Evolutionary conservation across 2,888 invertebrate genomes (phyloP).

Genomic region (Phrixothrix hirtus): DNA sequence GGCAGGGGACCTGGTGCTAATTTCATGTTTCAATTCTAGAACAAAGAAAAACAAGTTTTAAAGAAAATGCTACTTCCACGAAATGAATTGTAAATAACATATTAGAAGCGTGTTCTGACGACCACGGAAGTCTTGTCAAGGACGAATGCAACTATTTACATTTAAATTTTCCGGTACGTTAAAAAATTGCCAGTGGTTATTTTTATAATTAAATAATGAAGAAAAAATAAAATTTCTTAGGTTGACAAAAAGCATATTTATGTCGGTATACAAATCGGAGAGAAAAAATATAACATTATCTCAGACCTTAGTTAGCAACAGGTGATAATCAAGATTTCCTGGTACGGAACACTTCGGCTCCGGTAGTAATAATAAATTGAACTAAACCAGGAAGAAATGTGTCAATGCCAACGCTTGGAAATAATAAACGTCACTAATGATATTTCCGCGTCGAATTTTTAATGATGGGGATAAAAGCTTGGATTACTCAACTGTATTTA

Average conservation of each 20-base stretch:
- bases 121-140: slow-evolving; percentile 41
- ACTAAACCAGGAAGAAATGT: slow-evolving; percentile 49
- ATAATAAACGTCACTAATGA: slow-evolving; percentile 25
- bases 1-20: slow-evolving; percentile 58
- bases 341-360: slow-evolving; percentile 6
- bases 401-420: slow-evolving; percentile 47
- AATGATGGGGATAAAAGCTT: not conserved
- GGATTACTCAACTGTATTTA: not conserved
- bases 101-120: slow-evolving; percentile 29
- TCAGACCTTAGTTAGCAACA: not conserved
- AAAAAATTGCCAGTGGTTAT: not conserved
- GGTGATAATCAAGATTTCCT: slow-evolving; percentile 4
- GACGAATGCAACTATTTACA: slow-evolving; percentile 35
- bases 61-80: slow-evolving; percentile 6
- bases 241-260: no score
- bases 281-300: no score
- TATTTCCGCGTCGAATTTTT: slow-evolving; percentile 26
- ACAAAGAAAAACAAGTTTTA: slow-evolving; percentile 14
- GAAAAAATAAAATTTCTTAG: no score
- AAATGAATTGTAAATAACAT: no score
- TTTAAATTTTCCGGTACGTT: slow-evolving; percentile 37
- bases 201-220: not conserved
- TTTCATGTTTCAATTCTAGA: slow-evolving; percentile 56
- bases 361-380: slow-evolving; percentile 17
- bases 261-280: no score